phyloP scores from a whole-genome alignment of 2,888 invertebrate genomes.

The Drosophila anomelani region DNA sequence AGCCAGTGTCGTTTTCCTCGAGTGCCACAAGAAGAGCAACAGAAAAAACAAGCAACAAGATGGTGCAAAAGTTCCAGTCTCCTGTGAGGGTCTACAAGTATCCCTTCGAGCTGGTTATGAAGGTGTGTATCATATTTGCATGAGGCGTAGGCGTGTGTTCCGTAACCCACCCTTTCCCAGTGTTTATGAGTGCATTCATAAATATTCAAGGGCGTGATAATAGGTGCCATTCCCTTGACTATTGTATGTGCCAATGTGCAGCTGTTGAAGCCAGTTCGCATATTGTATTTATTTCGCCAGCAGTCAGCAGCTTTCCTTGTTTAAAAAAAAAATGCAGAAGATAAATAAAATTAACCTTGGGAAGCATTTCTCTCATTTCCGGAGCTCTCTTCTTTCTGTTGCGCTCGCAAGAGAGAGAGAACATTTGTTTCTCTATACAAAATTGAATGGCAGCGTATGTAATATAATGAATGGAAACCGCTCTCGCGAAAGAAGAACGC shows the following conservation, averaged over 20 bases:
- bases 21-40: not conserved
- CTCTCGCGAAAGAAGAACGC: conserved; percentile 16
- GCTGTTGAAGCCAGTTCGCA: conserved; percentile 7
- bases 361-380: conserved; percentile 8
- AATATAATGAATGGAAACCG: conserved; percentile 61
- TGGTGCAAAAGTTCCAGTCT: conserved; percentile 98
- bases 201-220: conserved; percentile 7
- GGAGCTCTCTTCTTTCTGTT: conserved; percentile 1
- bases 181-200: conserved; percentile 20
- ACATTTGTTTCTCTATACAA: conserved; percentile 3
- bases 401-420: conserved; percentile 2
- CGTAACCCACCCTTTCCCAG: not conserved
- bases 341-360: conserved; percentile 75
- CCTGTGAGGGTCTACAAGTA: conserved; percentile 97
- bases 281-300: conserved; percentile 23
- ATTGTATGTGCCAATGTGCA: not conserved
- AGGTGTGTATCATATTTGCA: conserved; percentile 87
- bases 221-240: conserved; percentile 7
- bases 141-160: conserved; percentile 34
- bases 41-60: conserved; percentile 82
- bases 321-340: conserved; percentile 49
- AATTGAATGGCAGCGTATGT: conserved; percentile 22
- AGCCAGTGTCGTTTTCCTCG: not conserved
- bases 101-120: conserved; percentile 98
- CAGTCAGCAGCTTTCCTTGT: conserved; percentile 25